phyloP scores from a whole-genome alignment of 37 sponge, comb jelly and placozoan genomes.

The Ianthella basta region DNA sequence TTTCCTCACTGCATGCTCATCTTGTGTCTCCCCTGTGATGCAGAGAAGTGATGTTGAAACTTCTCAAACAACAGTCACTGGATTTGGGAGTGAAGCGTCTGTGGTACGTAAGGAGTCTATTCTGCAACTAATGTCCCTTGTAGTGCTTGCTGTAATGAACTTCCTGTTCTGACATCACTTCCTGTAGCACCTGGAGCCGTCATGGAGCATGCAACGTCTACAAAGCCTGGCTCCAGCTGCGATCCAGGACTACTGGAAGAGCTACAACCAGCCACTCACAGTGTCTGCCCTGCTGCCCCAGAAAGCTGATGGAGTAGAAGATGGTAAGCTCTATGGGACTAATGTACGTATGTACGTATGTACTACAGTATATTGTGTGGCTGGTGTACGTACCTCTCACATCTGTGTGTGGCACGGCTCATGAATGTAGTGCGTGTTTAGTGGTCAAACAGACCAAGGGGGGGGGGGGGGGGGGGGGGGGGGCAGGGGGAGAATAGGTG shows the following conservation, averaged over 20 bases:
- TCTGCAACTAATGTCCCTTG: no score
- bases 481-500: no score
- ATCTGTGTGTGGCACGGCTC: no score
- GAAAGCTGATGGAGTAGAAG: not conserved
- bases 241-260: conserved; percentile 8
- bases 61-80: not conserved
- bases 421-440: no score
- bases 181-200: conserved; percentile 18
- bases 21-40: not conserved
- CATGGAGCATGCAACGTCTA: conserved; percentile 1
- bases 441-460: no score
- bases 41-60: conserved; percentile 20
- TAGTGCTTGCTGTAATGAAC: no score
- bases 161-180: no score
- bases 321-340: not conserved
- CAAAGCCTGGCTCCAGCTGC: not conserved
- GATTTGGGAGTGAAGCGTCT: not conserved
- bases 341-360: no score
- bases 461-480: no score
- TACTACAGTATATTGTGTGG: no score
- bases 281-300: conserved; percentile 17
- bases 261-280: not conserved
- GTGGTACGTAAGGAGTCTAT: not conserved
- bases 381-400: no score
- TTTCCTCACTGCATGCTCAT: not conserved